phyloP scores from a whole-genome alignment of 2,113 vertebrate genomes.

The Cricetomys ansorgei region DNA sequence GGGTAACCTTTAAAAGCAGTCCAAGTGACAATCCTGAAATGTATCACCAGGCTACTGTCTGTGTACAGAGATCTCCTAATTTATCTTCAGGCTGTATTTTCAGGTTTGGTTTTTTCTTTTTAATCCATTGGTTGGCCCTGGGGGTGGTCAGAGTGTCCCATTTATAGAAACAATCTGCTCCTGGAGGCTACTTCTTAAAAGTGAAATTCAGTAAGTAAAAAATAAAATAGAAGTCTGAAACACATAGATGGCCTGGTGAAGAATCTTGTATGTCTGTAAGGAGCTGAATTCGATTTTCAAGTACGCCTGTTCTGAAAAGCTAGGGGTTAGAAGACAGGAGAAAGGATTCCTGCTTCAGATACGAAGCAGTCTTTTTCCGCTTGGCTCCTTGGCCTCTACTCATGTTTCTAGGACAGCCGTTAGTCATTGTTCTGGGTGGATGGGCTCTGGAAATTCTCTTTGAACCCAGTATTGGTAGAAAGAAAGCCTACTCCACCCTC shows the following conservation, averaged over 20 bases:
- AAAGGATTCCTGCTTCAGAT: not conserved
- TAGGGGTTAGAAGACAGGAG: not conserved
- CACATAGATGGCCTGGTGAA: not conserved
- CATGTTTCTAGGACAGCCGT: not conserved
- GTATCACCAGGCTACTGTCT: not conserved
- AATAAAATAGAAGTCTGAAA: conserved; percentile 31
- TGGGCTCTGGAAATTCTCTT: not conserved
- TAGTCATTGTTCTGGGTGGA: not conserved
- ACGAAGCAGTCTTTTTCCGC: not conserved
- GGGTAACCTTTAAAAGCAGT: conserved; percentile 14
- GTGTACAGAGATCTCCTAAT: not conserved
- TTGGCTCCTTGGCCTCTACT: not conserved
- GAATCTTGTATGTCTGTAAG: not conserved
- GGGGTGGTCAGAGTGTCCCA: not conserved
- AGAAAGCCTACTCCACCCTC: not conserved
- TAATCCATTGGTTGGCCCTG: not conserved
- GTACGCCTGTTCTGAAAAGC: not conserved
- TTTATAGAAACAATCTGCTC: conserved; percentile 52
- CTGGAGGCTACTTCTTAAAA: conserved; percentile 47
- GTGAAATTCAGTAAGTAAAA: conserved; percentile 30
- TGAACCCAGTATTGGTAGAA: not conserved
- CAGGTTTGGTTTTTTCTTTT: not conserved
- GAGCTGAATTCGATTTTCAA: not conserved
- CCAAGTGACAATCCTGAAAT: conserved; percentile 19
- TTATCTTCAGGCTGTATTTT: conserved; percentile 17